Evolutionary conservation across 2,888 invertebrate species (phyloP), one percentile per base, ranked within the genome.

Genomic region (Plutella xylostella): DNA sequence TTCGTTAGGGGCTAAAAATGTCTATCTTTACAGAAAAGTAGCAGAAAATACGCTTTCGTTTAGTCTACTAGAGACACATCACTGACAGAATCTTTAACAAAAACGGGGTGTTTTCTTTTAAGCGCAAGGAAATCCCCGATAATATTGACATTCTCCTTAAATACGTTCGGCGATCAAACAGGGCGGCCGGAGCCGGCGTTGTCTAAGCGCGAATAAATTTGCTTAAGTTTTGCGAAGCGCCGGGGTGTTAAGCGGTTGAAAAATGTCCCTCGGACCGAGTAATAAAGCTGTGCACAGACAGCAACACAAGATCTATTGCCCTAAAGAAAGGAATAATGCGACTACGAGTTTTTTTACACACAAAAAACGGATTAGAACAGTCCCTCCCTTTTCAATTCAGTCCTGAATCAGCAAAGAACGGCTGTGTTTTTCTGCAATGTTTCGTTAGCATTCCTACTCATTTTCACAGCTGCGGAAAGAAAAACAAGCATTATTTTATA

Each of bases 221-320:
- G 42, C 33, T 42, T 42, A 42, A 42, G 42, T 42, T n/a, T 34
- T 15, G 18, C 42, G 22, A 42, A 28, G 34, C 34, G 21, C 34
- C 42, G 42, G 33, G 33, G 41, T 42, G 42, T 21, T 42, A 42
- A 42, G 42, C 42, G 42, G 42, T 42, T 42, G 42, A 42, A 42
- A 42, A 42, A 42, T 42, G 42, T 42, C 42, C 34, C 34, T 42
- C 28, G 42, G 42, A 42, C 42, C 42, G 21, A 34, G 33, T 34
- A 42, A 42, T 42, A 42, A 42, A 42, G 42, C 34, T 34, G 21
- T 34, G 22, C 22, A 21, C 21, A 21, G 34, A 34, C 42, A 42
- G 21, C 42, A 42, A 19, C 18, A 34, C 15, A 21, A 42, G 42
- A 42, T 34, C 12, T 34, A 42, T 42, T 17, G 33, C 34, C 33